Evolutionary conservation across 2,797 vertebrate genomes (phyloP).

Genomic region (Neoniphon sammara): DNA sequence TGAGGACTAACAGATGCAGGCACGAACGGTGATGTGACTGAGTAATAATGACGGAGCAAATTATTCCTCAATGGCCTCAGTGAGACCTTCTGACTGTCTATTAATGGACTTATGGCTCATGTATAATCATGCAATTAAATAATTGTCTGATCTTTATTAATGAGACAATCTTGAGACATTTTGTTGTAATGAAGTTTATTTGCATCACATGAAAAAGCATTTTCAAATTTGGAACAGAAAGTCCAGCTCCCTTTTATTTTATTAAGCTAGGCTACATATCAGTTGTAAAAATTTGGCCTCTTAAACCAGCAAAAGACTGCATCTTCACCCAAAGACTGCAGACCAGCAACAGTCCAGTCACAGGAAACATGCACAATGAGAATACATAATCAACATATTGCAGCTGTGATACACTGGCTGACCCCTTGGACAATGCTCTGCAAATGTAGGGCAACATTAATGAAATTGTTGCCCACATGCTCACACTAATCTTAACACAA

Average conservation of each 20-base stretch:
- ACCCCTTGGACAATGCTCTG: slow-evolving; percentile 20
- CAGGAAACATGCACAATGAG: slow-evolving; percentile 70
- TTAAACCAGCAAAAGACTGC: slow-evolving; percentile 77
- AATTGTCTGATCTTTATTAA: slow-evolving; percentile 40
- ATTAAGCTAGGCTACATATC: slow-evolving; percentile 62
- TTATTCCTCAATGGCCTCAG: neutral
- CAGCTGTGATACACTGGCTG: slow-evolving; percentile 63
- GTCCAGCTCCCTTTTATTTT: slow-evolving; percentile 81
- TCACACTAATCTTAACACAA: no score
- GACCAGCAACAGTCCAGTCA: slow-evolving; percentile 84
- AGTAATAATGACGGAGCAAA: neutral
- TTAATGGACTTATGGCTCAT: slow-evolving; percentile 16
- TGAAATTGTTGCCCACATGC: neutral
- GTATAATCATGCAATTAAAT: slow-evolving; percentile 35
- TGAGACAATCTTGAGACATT: slow-evolving; percentile 17
- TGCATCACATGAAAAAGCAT: slow-evolving; percentile 60
- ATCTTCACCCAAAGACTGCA: slow-evolving; percentile 79
- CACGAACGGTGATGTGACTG: neutral
- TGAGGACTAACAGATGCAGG: slow-evolving; percentile 42
- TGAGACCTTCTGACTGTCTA: slow-evolving; percentile 28
- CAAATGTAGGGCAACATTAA: neutral
- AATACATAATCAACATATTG: slow-evolving; percentile 45
- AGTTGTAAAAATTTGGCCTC: slow-evolving; percentile 66
- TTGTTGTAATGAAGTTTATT: slow-evolving; percentile 66
- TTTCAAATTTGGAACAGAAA: slow-evolving; percentile 74